Base-by-base conservation (phyloP, 2,888 invertebrate species). In the Euspilapteryx auroguttella region DNA sequence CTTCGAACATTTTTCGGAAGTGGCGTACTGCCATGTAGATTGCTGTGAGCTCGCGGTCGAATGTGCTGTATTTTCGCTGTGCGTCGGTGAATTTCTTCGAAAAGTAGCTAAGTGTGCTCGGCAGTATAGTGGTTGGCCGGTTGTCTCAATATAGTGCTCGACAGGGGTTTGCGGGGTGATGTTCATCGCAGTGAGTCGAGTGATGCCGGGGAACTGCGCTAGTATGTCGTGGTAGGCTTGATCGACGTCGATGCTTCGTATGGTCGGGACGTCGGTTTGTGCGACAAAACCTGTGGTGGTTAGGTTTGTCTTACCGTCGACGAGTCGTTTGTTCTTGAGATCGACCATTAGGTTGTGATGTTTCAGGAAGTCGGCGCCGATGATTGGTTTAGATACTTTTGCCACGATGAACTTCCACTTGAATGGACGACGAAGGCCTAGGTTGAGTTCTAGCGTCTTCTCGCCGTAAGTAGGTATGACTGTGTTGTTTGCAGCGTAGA, bases 111-210 rank as follows among this genome's bases (percentile, higher is more conserved):
- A 54, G 25, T 1, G 51, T 1, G 55, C 38, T 4, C 42, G 37
- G 2, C 46, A 45, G 25, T 34, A 33, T 3, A 50, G 42, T 0
- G 56, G 52, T 12, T 50, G 47, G 4, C 55, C 57, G 0, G 36
- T 34, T 3, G 57, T 55, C 28, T 44, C 35, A 2, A 57, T 52
- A 26, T 43, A 34, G 30, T 53, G 55, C 0, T 17, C 21, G 1
- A 40, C 39, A 10, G 9, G 9, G 12, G 22, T 22, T 9, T 10
- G 8, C 4, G 28, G n/a, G 3, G n/a, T 28, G 8, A 20, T 12
- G 6, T 10, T 8, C 12, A 23, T 20, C 1, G 14, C 9, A 7
- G 12, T 15, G 6, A 20, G 28, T 23, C 14, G 13, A 5, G 30
- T 21, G 6, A 8, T 25, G 12, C 29, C 30, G 4, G 29, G 24